Base-by-base conservation (phyloP, 2,888 invertebrate species). In the Dasysyrphus tricinctus region DNA sequence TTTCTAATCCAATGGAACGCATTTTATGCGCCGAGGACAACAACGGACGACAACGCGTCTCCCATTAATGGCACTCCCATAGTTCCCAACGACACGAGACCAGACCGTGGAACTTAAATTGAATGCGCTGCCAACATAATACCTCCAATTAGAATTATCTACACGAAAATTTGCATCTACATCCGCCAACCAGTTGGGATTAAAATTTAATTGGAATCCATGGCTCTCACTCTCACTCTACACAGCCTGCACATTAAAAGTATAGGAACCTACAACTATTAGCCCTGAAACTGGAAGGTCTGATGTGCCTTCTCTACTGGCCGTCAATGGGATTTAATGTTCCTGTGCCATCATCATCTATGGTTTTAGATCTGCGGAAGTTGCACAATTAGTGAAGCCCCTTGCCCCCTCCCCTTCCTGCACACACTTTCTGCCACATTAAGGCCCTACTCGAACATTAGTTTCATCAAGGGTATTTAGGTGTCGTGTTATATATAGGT, bases 71-170 rank as follows among this genome's bases (percentile, higher is more conserved):
- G 67, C 44, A 37, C 65, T 51, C 39, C 42, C 65, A 6, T n/a
- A 54, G 49, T 24, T 24, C 51, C 54, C 24, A 12, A 51, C 37
- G 39, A 24, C 24, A 24, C 24, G 24, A 24, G 24, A 24, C 24
- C 24, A 72, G 63, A 37, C 67, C 37, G 24, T 69, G 47, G 65
- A 76, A 76, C 57, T 47, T 51, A 80, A 80, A 85, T 85, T 85
- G 80, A 80, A 85, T 85, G 73, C 54, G 80, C 84, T 85, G 73
- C 84, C 80, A 72, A 80, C 76, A 80, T 85, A 85, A 85, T 85
- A 81, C 84, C 80, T 85, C 77, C 84, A 80, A 85, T 85, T 85
- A 80, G 84, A 80, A 73, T 80, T 85, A 85, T 85, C 80, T 81
- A 44, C 61, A 39, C 61, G 73, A 73, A 85, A 85, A 85, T 85